These are phyloP conservation scores for Eupithecia insigniata DNA, from an alignment of 2,888 invertebrate genomes.

Conservation along the genomic window DNA sequence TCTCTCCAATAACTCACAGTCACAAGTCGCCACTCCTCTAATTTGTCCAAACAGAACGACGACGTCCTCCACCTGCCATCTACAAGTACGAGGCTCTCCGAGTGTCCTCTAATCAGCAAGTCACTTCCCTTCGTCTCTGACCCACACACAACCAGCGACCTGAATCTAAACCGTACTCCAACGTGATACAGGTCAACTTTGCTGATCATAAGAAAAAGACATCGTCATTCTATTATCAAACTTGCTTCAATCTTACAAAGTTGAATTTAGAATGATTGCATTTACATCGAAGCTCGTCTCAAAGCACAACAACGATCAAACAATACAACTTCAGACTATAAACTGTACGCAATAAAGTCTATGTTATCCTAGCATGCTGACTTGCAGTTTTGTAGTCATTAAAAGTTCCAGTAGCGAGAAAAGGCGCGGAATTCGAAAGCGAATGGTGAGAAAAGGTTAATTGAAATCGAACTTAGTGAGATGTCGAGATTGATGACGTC, in stretches of 20 bases:
- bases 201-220: not conserved
- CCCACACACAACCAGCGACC: conserved; percentile 23
- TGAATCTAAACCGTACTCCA: conserved; percentile 10
- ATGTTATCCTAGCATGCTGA: conserved; percentile 37
- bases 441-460: conserved; percentile 40
- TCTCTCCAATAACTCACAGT: not conserved
- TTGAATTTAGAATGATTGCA: conserved; percentile 5
- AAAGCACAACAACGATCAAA: not conserved
- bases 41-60: conserved; percentile 44
- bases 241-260: conserved; percentile 14
- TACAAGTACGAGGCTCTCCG: not conserved
- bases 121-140: conserved; percentile 35
- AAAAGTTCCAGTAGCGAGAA: conserved; percentile 47
- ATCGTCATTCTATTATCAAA: conserved; percentile 16
- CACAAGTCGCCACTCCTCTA: conserved; percentile 19
- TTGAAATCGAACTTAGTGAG: conserved; percentile 35
- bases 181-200: conserved; percentile 1
- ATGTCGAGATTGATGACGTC: conserved; percentile 2
- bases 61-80: not conserved
- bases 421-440: conserved; percentile 32
- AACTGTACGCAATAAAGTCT: not conserved
- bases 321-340: conserved; percentile 10
- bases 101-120: conserved; percentile 20
- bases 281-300: not conserved
- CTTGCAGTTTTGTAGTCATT: conserved; percentile 52